Base-by-base conservation (phyloP, 2,888 invertebrate species). In the Drosophila lacicola region DNA sequence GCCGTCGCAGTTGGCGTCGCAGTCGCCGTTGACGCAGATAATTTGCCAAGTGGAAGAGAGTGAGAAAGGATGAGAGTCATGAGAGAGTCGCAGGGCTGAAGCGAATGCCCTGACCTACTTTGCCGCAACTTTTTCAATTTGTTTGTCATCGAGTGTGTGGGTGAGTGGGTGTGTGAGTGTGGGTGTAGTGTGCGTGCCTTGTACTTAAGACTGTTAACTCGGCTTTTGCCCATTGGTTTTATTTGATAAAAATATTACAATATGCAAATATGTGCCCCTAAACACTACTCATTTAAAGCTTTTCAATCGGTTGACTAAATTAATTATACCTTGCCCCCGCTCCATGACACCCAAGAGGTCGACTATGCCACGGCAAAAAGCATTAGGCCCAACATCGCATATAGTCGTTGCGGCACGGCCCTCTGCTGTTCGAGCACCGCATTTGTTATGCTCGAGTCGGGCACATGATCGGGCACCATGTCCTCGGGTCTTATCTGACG, bases 81-180 rank as follows among this genome's bases (percentile, higher is more conserved):
- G 54, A 45, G 50, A 11, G 68, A 50, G 42, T 13, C 44, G 51
- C 50, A 51, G 67, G 50, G 46, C 49, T 67, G 69, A 46, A 70
- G 72, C 57, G 69, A 72, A 56, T 69, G 83, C 80, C 81, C 73
- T 85, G 82, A 88, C 87, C 85, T 87, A 80, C 77, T 88, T 84
- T 33, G 63, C 55, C 56, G 51, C 76, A 82, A 87, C 72, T 87
- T 84, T 84, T 84, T 85, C 79, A 85, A 87, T 87, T 84, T 87
- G 74, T 76, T 78, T 80, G 63, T 64, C 75, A 66, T 63, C 77
- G 73, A 75, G 54, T 68, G 49, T 39, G 45, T 45, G 36, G 6
- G 49, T 50, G 42, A n/a, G 51, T 47, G 49, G 50, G 46, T 33
- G 51, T 41, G 39, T 46, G 47, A 13, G 45, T 57, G 47, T 51